Evolutionary conservation across 2,113 vertebrate genomes (phyloP).

Genomic region (Terrapene triunguis): DNA sequence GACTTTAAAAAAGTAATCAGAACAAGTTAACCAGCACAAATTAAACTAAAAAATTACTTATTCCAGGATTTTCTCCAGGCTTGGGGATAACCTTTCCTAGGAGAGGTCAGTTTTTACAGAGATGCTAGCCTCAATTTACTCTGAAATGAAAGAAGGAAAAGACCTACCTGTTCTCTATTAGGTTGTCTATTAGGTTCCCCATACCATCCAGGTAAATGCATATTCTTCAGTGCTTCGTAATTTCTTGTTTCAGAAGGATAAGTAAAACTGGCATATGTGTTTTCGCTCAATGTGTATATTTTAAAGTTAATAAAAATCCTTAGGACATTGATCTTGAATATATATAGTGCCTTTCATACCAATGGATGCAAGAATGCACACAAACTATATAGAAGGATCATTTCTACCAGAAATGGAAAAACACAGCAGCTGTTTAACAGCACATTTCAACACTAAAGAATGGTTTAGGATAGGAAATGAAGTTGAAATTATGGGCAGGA

Average conservation of each 20-base stretch:
- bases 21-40: neutral
- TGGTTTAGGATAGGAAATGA: constrained; percentile 40
- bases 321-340: constrained; percentile 65
- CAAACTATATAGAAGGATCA: constrained; percentile 60
- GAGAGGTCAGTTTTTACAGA: neutral
- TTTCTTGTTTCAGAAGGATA: neutral
- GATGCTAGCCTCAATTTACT: neutral
- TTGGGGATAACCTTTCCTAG: neutral
- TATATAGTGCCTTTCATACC: constrained; percentile 56
- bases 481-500: constrained; percentile 37
- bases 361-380: constrained; percentile 50
- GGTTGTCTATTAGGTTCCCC: neutral
- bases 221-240: neutral
- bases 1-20: neutral
- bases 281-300: constrained; percentile 6
- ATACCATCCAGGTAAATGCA: neutral
- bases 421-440: constrained; percentile 57
- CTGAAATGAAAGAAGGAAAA: neutral
- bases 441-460: constrained; percentile 21
- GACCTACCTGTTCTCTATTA: neutral
- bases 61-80: neutral
- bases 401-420: constrained; percentile 48
- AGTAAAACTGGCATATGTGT: neutral
- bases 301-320: constrained; percentile 61
- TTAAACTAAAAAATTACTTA: rapidly evolving